Percentiles rank a stretch among this genome's conserved stretches.
Evolutionary conservation across 2,113 vertebrate genomes (phyloP).

Genomic region (Catharus fuscescens): DNA sequence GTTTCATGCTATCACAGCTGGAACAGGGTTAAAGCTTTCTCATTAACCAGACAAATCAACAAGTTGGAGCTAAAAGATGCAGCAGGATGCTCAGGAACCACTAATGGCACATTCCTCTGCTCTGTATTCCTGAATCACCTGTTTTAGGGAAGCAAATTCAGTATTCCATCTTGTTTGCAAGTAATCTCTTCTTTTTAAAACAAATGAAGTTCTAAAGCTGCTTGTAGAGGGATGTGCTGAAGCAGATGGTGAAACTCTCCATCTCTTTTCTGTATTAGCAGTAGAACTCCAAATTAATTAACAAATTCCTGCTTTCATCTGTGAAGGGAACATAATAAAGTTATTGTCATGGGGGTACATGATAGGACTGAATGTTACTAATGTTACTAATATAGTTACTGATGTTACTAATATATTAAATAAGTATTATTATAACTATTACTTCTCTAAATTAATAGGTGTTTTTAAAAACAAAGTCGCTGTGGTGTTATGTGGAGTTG

Average conservation of each 20-base stretch:
- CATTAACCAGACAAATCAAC: not conserved
- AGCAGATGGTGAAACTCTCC: not conserved
- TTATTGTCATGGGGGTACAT: not conserved
- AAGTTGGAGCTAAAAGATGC: not conserved
- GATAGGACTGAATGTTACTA: not conserved
- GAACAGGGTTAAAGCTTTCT: not conserved
- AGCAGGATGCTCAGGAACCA: not conserved
- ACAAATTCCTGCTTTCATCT: not conserved
- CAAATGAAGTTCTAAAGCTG: not conserved
- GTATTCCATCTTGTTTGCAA: not conserved
- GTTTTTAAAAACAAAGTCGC: not conserved
- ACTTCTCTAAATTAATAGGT: not conserved
- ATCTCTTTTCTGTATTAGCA: not conserved
- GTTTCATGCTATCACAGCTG: not conserved
- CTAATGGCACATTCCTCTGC: not conserved
- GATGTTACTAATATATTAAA: not conserved
- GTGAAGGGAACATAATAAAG: not conserved
- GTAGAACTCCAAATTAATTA: not conserved
- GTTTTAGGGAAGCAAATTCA: not conserved
- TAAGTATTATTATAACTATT: not conserved
- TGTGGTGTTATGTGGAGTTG: not conserved
- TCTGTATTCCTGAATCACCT: not conserved
- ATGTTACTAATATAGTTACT: not conserved
- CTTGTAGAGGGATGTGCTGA: not conserved
- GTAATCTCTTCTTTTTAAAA: not conserved